Conservation (phyloP, 2,888 invertebrate species). For the Callimorpha dominula region DNA sequence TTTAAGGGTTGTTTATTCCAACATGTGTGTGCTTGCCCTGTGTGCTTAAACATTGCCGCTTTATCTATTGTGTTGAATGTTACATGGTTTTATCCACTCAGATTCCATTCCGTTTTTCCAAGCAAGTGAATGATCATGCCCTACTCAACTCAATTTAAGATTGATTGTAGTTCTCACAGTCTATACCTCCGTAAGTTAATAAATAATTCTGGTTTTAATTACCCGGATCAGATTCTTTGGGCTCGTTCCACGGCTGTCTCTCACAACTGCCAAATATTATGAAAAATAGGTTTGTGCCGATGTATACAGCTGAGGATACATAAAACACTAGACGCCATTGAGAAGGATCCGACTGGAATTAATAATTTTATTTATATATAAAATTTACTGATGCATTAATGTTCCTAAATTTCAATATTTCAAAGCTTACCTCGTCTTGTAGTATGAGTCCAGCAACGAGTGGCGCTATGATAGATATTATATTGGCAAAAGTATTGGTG, state of each 20-base stretch:
- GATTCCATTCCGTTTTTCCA: too few relatives aligned
- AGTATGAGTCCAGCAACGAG: conserved; percentile 89
- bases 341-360: conserved; percentile 26
- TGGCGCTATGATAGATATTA: conserved; percentile 91
- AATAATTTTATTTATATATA: background rate
- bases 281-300: conserved; percentile 88
- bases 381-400: background rate
- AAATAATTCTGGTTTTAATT: background rate
- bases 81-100: too few relatives aligned
- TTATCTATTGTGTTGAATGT: too few relatives aligned
- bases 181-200: too few relatives aligned
- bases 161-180: too few relatives aligned
- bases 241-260: conserved; percentile 88
- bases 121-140: too few relatives aligned
- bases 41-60: too few relatives aligned
- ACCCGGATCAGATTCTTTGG: background rate
- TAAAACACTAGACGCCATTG: conserved; percentile 91
- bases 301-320: conserved; percentile 88
- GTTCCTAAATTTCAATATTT: background rate
- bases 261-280: conserved; percentile 83
- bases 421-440: conserved; percentile 71
- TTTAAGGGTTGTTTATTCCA: too few relatives aligned
- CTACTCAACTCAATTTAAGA: too few relatives aligned
- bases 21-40: too few relatives aligned
- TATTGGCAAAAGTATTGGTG: conserved; percentile 90